Conservation (phyloP, 2,797 vertebrate genomes). For the Manis pentadactyla region DNA sequence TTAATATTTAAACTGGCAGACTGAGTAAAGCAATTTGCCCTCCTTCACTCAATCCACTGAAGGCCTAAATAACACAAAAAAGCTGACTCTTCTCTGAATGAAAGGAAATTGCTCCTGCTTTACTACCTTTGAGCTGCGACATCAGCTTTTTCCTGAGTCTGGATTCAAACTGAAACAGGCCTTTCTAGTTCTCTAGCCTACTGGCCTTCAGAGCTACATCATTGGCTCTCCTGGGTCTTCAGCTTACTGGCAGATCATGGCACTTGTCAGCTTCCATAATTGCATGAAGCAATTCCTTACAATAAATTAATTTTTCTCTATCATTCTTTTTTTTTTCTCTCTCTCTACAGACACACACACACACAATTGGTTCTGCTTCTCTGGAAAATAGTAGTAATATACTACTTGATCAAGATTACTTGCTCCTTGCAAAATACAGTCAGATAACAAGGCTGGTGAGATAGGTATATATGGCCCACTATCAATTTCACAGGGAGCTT, state of each 20-base stretch:
- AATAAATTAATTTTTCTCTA: not conserved
- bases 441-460: not conserved
- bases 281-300: not conserved
- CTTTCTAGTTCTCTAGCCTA: not conserved
- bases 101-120: not conserved
- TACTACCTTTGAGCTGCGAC: not conserved
- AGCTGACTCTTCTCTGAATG: not conserved
- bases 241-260: not conserved
- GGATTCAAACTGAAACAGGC: not conserved
- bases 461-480: accelerated
- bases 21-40: not conserved
- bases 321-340: not conserved
- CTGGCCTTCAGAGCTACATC: not conserved
- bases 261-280: not conserved
- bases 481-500: not conserved
- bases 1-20: not conserved
- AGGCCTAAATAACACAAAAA: not conserved
- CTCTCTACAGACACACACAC: not conserved
- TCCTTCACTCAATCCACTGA: not conserved
- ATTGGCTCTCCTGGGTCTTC: not conserved
- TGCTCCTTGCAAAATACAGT: not conserved
- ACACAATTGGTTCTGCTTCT: not conserved
- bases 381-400: not conserved
- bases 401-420: not conserved
- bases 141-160: not conserved